These are phyloP conservation scores for Chaetops frenatus DNA, from an alignment of 2,113 vertebrate species.

Conservation along the genomic window DNA sequence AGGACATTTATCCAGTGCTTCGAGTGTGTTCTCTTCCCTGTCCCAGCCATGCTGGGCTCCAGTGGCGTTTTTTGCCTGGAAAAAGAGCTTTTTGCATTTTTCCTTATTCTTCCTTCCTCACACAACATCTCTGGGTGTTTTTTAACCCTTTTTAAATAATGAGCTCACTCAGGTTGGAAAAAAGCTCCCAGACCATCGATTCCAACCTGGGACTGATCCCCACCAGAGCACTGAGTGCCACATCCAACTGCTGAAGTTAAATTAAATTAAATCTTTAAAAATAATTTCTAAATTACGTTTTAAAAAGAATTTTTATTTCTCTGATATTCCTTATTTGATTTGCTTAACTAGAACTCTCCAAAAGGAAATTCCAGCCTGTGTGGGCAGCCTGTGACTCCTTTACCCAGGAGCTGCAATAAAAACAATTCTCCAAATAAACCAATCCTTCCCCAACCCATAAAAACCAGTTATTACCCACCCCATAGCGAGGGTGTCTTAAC, in stretches of 20 bases:
- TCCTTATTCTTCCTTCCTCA: neutral
- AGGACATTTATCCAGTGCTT: neutral
- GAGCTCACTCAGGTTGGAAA: neutral
- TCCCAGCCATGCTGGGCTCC: neutral
- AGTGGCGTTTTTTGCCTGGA: neutral
- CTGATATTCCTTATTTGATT: neutral
- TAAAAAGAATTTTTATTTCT: rapidly evolving
- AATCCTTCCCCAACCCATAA: neutral
- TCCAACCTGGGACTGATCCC: neutral
- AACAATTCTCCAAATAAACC: neutral
- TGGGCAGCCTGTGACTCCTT: neutral
- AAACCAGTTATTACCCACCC: slow-evolving; percentile 5
- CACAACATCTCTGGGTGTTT: neutral
- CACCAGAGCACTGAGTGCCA: neutral
- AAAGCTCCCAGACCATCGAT: neutral
- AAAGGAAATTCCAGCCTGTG: neutral
- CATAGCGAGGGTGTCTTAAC: neutral
- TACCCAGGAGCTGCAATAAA: neutral
- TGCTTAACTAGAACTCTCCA: neutral
- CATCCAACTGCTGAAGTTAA: neutral
- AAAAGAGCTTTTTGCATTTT: neutral
- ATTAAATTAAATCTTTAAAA: neutral
- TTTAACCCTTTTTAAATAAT: neutral
- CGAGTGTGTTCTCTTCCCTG: neutral
- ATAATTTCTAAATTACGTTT: neutral